A percentile compares a stretch with the other conserved stretches of the same genome.
Conservation (phyloP, 2,888 invertebrate genomes). For the Emmelina monodactyla region DNA sequence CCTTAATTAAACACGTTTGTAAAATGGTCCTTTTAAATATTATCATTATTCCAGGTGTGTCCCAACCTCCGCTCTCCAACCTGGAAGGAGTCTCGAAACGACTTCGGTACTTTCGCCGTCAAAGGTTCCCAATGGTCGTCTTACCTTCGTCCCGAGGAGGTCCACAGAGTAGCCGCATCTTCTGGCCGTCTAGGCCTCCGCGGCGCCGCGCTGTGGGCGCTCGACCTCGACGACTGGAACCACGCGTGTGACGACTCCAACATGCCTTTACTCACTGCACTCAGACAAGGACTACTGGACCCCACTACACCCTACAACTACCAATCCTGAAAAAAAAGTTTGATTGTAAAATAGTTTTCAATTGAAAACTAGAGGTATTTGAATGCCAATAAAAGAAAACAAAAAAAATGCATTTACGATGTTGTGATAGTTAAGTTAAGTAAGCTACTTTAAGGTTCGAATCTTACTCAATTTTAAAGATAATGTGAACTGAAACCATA, state of each 20-base stretch:
- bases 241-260: slow-evolving; percentile 73
- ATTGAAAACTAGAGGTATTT: no score
- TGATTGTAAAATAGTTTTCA: no score
- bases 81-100: slow-evolving; percentile 59
- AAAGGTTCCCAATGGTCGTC: slow-evolving; percentile 80
- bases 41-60: slow-evolving; percentile 50
- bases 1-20: no score
- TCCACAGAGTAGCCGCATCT: slow-evolving; percentile 68
- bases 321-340: no score
- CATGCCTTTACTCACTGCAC: slow-evolving; percentile 72
- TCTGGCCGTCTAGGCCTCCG: slow-evolving; percentile 67
- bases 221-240: slow-evolving; percentile 80
- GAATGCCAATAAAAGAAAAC: no score
- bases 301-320: slow-evolving; percentile 33
- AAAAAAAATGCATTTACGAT: no score
- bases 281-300: slow-evolving; percentile 48
- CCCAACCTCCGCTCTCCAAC: slow-evolving; percentile 68
- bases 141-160: slow-evolving; percentile 74
- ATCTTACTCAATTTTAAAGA: no score
- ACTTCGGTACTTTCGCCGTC: slow-evolving; percentile 78
- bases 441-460: no score
- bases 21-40: no score
- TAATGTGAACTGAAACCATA: no score
- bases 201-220: slow-evolving; percentile 81
- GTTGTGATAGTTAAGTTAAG: no score